Percentiles rank a stretch among this genome's conserved stretches.
Conservation (phyloP, 2,888 invertebrate genomes). For the Formica aserva region DNA sequence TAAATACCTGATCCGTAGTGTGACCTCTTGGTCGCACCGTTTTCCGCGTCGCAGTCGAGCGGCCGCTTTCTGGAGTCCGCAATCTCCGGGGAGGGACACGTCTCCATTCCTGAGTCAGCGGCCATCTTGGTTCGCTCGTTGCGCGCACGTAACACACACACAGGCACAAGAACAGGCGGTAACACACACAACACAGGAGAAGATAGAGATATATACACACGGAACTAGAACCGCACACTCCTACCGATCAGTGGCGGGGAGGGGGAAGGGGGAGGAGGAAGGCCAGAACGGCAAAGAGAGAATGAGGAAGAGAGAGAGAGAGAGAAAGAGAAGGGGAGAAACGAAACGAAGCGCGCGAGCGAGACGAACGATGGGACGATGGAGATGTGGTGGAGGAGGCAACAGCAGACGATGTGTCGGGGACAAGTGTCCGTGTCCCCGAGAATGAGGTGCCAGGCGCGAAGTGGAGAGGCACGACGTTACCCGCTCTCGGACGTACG, state of each 20-base stretch:
- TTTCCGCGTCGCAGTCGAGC: constrained; percentile 94
- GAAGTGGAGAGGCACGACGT: constrained; percentile 62
- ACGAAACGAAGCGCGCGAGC: constrained; percentile 47
- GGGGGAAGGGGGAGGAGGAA: background rate
- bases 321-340: background rate
- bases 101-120: constrained; percentile 97
- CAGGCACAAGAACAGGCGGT: constrained; percentile 14
- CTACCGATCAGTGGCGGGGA: background rate
- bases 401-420: constrained; percentile 65
- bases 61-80: constrained; percentile 96
- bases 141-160: constrained; percentile 73
- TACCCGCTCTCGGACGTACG: constrained; percentile 28
- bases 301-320: constrained; percentile 37
- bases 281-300: background rate
- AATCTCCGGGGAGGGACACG: constrained; percentile 97
- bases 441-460: constrained; percentile 55
- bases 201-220: background rate
- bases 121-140: constrained; percentile 90
- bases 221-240: background rate
- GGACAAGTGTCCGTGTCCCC: constrained; percentile 70
- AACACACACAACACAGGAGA: constrained; percentile 4
- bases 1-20: constrained; percentile 94
- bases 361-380: constrained; percentile 24
- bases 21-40: constrained; percentile 95
- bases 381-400: constrained; percentile 35